Evolutionary conservation across 1,140 invertebrate species (phyloP).

Genomic region (Myzus persicae): DNA sequence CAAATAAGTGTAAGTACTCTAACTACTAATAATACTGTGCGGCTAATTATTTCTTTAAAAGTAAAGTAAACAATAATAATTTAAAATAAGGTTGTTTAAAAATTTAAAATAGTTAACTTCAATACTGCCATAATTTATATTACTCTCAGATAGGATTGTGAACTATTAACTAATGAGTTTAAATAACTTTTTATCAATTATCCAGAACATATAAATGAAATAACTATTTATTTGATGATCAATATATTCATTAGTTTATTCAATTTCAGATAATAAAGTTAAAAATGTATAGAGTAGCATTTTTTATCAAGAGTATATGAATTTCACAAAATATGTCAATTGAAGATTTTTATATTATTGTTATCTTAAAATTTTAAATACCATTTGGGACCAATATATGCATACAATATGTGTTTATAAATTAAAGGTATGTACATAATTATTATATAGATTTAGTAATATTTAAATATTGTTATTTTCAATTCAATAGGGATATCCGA

Average conservation of each 20-base stretch:
- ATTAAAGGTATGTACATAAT: neutral
- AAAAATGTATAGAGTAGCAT: neutral
- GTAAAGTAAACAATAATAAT: neutral
- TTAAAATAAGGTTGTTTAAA: neutral
- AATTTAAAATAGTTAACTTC: neutral
- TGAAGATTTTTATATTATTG: neutral
- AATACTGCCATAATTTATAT: neutral
- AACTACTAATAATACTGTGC: too few relatives aligned
- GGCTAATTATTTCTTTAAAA: neutral
- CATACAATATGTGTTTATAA: neutral
- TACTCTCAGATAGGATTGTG: neutral
- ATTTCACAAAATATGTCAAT: neutral
- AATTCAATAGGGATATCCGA: too few relatives aligned
- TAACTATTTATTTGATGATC: neutral
- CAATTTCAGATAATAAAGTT: neutral
- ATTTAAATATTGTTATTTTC: neutral
- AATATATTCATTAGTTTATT: neutral
- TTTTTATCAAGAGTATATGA: neutral
- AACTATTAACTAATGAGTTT: neutral
- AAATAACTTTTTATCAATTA: too few relatives aligned
- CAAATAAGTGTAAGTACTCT: neutral
- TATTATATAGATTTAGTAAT: neutral
- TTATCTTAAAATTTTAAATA: neutral
- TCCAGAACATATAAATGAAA: neutral
- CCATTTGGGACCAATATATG: neutral